phyloP scores from a whole-genome alignment of 2,888 invertebrate species.

The Limnephilus auricula region DNA sequence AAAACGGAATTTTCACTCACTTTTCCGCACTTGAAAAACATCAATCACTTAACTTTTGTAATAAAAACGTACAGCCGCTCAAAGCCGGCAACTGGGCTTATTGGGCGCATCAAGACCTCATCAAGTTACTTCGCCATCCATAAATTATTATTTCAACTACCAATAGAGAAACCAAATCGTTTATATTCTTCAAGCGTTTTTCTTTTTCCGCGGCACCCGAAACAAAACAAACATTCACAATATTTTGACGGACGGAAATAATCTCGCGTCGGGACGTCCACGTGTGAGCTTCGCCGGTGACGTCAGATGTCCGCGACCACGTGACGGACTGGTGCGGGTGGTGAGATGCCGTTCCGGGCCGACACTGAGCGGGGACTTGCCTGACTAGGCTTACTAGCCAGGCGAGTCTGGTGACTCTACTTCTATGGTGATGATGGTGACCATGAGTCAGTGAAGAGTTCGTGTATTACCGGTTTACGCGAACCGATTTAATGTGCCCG shows the following conservation, averaged over 20 bases:
- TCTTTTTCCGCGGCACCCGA: neutral
- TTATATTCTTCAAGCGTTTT: neutral
- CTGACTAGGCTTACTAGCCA: neutral
- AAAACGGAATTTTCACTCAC: neutral
- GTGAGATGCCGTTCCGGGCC: slow-evolving; percentile 5
- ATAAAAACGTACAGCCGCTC: neutral
- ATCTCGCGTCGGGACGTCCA: neutral
- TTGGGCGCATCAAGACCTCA: neutral
- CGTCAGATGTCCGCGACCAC: slow-evolving; percentile 13
- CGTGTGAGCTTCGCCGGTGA: neutral
- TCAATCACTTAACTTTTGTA: neutral
- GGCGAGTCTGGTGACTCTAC: neutral
- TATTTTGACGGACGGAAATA: slow-evolving; percentile 41
- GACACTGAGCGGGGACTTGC: slow-evolving; percentile 21
- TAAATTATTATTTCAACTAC: neutral
- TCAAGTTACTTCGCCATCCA: neutral
- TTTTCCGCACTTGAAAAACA: neutral
- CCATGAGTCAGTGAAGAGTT: neutral
- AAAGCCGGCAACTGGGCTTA: neutral
- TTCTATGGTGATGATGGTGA: neutral
- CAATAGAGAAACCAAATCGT: neutral
- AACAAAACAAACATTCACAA: slow-evolving; percentile 37
- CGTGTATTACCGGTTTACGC: neutral
- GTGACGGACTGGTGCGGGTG: slow-evolving; percentile 25
- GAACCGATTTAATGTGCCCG: neutral